Evolutionary conservation across 2,888 invertebrate genomes (phyloP).

Genomic region (Silvanus unidentatus): DNA sequence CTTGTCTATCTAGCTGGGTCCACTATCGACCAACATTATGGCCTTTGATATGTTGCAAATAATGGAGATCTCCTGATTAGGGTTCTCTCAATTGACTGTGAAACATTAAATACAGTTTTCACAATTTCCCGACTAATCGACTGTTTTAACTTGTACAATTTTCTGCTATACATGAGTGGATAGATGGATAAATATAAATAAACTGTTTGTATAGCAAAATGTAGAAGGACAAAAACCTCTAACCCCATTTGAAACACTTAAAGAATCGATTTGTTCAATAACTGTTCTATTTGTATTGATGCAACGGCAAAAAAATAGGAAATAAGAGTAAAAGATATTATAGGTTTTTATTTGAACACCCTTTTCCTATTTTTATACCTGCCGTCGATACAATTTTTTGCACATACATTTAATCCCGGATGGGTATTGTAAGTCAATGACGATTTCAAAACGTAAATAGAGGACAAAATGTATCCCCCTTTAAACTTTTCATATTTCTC

Average conservation of each 20-base stretch:
- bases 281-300: constrained; percentile 41
- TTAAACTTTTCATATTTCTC: constrained; percentile 21
- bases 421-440: constrained; percentile 42
- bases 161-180: no score
- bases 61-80: constrained; percentile 9
- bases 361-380: constrained; percentile 18
- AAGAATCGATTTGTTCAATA: constrained; percentile 45
- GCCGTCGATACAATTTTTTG: constrained; percentile 19
- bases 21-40: constrained; percentile 14
- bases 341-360: constrained; percentile 28
- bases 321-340: constrained; percentile 33
- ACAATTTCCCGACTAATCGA: no score
- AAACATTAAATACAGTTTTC: constrained; percentile 1
- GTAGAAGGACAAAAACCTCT: constrained; percentile 25
- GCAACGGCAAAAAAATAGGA: constrained; percentile 27
- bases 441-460: constrained; percentile 37
- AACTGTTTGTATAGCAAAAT: constrained; percentile 28
- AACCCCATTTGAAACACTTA: constrained; percentile 40
- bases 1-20: constrained; percentile 15
- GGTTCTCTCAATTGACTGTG: background rate
- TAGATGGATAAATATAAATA: no score
- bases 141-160: no score
- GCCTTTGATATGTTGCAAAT: constrained; percentile 13
- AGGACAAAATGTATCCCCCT: constrained; percentile 35
- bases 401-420: constrained; percentile 36